phyloP scores from a whole-genome alignment of 2,888 invertebrate genomes.

The Plebejus melissa region DNA sequence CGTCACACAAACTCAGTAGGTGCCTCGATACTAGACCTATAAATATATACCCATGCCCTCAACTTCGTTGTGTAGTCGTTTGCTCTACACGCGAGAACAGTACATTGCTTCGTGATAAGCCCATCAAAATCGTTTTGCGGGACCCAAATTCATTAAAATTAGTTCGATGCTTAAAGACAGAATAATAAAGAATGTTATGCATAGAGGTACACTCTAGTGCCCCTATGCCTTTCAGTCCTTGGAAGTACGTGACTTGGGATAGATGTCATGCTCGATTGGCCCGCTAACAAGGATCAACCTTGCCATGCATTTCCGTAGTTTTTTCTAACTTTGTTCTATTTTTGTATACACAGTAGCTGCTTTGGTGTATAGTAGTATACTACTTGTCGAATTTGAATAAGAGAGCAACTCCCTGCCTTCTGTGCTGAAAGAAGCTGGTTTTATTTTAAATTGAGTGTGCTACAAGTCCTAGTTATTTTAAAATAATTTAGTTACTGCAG shows the following conservation, averaged over 20 bases:
- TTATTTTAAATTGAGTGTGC: too few species aligned
- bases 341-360: neutral
- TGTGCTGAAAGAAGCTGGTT: neutral
- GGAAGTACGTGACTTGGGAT: constrained; percentile 7
- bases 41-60: too few species aligned
- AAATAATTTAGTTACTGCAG: neutral
- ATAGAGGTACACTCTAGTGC: neutral
- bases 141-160: neutral
- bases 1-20: too few species aligned
- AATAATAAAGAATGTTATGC: neutral
- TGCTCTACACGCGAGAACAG: too few species aligned
- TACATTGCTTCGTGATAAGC: too few species aligned
- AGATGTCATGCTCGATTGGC: constrained; percentile 6
- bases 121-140: too few species aligned
- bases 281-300: neutral
- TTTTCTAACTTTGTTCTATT: constrained; percentile 4
- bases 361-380: neutral
- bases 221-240: constrained; percentile 11
- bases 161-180: neutral
- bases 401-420: too few species aligned
- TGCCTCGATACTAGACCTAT: too few species aligned
- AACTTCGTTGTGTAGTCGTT: too few species aligned
- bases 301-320: neutral
- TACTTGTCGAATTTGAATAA: neutral
- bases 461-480: neutral